Evolutionary conservation across 2,888 invertebrate genomes (phyloP), one percentile per base, ranked within the genome.

Genomic region (Melanophora roralis): DNA sequence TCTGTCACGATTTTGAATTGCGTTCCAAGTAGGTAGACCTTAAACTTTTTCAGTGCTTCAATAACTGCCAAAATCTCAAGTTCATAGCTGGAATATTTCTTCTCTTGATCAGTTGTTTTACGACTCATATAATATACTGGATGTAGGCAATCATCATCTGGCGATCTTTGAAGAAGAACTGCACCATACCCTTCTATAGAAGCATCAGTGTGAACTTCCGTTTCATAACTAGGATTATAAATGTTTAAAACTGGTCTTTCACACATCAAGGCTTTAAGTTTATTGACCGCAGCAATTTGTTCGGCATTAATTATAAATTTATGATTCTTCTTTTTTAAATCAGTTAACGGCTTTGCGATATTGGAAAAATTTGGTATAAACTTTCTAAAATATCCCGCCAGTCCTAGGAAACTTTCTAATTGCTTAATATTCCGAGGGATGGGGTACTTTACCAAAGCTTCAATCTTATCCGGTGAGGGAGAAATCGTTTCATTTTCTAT

Each of bases 341-440:
- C 78, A 11, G 82, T 83, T 32, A 85, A 57, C 4, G 84, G 85
- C 27, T 69, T 81, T 2, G 83, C 83, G 45, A 84, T 71, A 3
- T 72, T 14, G 0, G 84, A 82, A 73, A 82, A 86, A 55, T 82
- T 59, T 12, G 79, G 59, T 1, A 85, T 82, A 72, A 85, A 86
- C 36, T 83, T 84, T 16, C 85, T 47, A 51, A 86, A 86, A 49
- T 84, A 84, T 7, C 84, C 83, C 5, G 84, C 83, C 51, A 88
- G 53, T 0, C 86, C 86, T 6, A 86, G 47, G 64, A 86, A 86
- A 64, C 85, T 84, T 27, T 84, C 77, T 1, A 87, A 51, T 51
- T 86, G 82, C 21, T 85, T 84, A 1, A 83, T 47, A 53, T 82
- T 84, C 23, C 34, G 65, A 7, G 85, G 85, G 2, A 59, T 65